Percentiles rank a stretch among this genome's conserved stretches.
Conservation (phyloP, 2,797 vertebrate genomes). For the Luscinia luscinia region DNA sequence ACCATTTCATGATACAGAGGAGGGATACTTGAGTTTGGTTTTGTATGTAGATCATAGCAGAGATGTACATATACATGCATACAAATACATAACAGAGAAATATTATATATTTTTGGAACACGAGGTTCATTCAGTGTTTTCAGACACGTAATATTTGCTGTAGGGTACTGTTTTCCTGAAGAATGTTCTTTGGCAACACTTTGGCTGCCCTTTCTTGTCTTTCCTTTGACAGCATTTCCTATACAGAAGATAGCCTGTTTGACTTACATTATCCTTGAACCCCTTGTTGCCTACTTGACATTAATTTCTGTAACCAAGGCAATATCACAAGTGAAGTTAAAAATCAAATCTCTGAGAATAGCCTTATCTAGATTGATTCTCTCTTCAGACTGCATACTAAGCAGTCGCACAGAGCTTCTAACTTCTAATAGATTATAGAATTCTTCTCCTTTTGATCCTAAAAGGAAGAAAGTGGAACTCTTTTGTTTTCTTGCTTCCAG, state of each 20-base stretch:
- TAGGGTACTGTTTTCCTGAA: background rate
- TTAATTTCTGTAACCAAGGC: conserved; percentile 42
- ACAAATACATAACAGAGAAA: background rate
- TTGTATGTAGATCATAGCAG: background rate
- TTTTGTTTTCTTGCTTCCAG: conserved; percentile 11
- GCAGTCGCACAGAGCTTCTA: background rate
- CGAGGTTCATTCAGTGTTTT: background rate
- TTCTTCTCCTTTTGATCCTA: background rate
- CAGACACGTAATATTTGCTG: background rate
- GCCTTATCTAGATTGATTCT: conserved; percentile 12
- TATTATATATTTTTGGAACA: background rate
- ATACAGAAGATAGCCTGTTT: background rate
- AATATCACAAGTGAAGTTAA: conserved; percentile 32
- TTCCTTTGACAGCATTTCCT: background rate
- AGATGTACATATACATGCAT: background rate
- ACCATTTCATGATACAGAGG: background rate
- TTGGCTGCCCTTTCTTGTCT: background rate
- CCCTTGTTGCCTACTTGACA: conserved; percentile 31
- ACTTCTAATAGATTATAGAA: background rate
- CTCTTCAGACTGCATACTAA: background rate
- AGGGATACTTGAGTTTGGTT: background rate
- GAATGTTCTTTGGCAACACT: background rate
- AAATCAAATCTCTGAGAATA: conserved; percentile 36
- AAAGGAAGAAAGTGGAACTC: background rate
- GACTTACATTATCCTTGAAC: conserved; percentile 52